Evolutionary conservation across 2,113 vertebrate species (phyloP).

Genomic region (Trematocara marginatum): DNA sequence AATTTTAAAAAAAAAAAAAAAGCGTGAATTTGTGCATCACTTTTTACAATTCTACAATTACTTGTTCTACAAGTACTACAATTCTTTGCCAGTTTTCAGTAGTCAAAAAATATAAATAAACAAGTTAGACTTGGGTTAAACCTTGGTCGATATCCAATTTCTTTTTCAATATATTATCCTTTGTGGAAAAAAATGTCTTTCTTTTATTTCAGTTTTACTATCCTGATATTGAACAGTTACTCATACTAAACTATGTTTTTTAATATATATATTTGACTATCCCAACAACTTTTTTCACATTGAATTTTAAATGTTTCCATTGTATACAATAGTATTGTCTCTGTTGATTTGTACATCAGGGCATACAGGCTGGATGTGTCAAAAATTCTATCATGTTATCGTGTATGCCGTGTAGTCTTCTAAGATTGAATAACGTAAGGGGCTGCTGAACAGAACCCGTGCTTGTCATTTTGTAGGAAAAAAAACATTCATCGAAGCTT

Average conservation of each 20-base stretch:
- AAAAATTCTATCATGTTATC: not conserved
- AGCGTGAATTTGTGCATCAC: not conserved
- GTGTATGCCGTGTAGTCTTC: not conserved
- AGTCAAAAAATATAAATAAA: not conserved
- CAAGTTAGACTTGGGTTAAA: not conserved
- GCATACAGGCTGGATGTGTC: not conserved
- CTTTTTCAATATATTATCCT: not conserved
- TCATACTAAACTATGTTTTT: not conserved
- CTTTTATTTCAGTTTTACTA: not conserved
- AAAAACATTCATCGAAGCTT: not conserved
- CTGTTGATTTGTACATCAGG: not conserved
- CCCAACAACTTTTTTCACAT: not conserved
- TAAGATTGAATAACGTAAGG: not conserved
- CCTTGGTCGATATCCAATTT: not conserved
- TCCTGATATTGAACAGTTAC: not conserved
- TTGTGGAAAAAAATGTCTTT: not conserved
- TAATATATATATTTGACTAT: not conserved
- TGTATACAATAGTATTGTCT: not conserved
- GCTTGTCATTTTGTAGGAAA: not conserved
- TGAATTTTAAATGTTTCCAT: not conserved
- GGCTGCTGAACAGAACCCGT: not conserved
- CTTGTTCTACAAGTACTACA: not conserved
- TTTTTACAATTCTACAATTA: not conserved
- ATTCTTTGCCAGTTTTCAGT: not conserved
- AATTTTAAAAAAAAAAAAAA: not conserved